Evolutionary conservation across 2,888 invertebrate species (phyloP).

Genomic region (Scaptomyza parva): DNA sequence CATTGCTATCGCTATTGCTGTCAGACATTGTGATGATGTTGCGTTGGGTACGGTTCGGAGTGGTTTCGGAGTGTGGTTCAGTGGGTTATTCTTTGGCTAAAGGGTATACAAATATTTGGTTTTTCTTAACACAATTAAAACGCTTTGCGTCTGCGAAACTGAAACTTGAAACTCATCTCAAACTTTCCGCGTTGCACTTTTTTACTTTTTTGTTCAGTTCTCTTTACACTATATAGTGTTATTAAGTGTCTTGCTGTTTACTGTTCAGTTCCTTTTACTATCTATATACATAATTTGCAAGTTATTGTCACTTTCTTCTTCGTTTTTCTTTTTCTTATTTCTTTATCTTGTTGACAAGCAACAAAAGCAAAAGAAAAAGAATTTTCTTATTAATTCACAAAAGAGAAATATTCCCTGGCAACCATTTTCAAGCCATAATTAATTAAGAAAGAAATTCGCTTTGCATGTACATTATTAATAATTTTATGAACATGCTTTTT

Average conservation of each 20-base stretch:
- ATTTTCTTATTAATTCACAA: too few species aligned
- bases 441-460: too few species aligned
- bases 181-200: slow-evolving; percentile 5
- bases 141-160: slow-evolving; percentile 26
- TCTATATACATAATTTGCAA: too few species aligned
- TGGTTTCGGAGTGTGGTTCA: background rate
- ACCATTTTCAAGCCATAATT: too few species aligned
- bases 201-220: background rate
- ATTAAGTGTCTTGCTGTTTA: slow-evolving; percentile 1
- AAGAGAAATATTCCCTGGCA: too few species aligned
- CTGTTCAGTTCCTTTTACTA: too few species aligned
- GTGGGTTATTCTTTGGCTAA: slow-evolving; percentile 8
- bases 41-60: slow-evolving; percentile 6
- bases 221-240: background rate
- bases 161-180: slow-evolving; percentile 44
- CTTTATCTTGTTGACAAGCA: too few species aligned
- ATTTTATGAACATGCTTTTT: too few species aligned
- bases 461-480: too few species aligned
- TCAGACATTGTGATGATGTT: slow-evolving; percentile 50
- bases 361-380: too few species aligned
- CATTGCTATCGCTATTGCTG: slow-evolving; percentile 44
- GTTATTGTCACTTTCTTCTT: too few species aligned
- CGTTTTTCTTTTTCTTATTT: too few species aligned
- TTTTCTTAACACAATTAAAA: slow-evolving; percentile 11
- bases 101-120: slow-evolving; percentile 15